Evolutionary conservation across 2,888 invertebrate species (phyloP).

Genomic region (Idaea aversata): DNA sequence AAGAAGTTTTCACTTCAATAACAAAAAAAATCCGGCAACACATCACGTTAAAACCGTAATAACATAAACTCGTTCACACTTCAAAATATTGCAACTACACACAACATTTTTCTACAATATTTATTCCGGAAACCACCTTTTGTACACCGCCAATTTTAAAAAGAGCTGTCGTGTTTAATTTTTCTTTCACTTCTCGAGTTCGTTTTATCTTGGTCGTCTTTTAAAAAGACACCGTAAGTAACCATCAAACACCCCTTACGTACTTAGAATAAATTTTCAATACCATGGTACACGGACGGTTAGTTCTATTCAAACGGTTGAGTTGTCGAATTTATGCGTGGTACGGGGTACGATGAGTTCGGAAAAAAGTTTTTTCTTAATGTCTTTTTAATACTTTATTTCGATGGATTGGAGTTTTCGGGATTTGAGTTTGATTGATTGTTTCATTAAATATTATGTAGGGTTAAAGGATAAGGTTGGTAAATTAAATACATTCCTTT

Average conservation of each 20-base stretch:
- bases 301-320: constrained; percentile 66
- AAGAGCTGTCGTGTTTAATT: neutral
- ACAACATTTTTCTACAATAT: constrained; percentile 60
- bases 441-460: constrained; percentile 12
- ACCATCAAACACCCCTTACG: constrained; percentile 65
- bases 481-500: constrained; percentile 11
- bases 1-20: constrained; percentile 4
- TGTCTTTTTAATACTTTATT: constrained; percentile 70
- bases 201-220: constrained; percentile 44
- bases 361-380: constrained; percentile 50
- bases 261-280: constrained; percentile 79
- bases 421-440: constrained; percentile 53
- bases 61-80: constrained; percentile 70
- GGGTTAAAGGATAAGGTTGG: neutral
- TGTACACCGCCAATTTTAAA: constrained; percentile 29
- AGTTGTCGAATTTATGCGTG: constrained; percentile 50
- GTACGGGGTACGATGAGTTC: constrained; percentile 35
- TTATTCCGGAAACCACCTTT: constrained; percentile 52
- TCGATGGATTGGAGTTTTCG: constrained; percentile 35
- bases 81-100: constrained; percentile 62
- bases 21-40: constrained; percentile 48
- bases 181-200: constrained; percentile 24
- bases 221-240: constrained; percentile 63
- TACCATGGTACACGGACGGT: constrained; percentile 63
- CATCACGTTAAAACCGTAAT: constrained; percentile 60